phyloP scores from a whole-genome alignment of 2,113 vertebrate genomes.

The Mastomys coucha region DNA sequence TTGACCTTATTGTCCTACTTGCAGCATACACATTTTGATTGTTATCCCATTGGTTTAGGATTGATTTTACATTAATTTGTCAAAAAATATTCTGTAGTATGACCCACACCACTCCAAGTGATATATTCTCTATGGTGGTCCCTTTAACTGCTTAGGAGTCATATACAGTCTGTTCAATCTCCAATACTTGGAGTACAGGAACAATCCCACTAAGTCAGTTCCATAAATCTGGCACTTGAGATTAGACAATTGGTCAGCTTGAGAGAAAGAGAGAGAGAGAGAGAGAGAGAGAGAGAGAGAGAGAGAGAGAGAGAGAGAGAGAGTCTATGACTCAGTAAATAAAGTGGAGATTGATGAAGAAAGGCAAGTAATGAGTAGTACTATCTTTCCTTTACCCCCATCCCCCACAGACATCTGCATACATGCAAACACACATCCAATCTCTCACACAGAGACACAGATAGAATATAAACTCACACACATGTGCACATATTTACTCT shows the following conservation, averaged over 20 bases:
- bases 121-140: background rate
- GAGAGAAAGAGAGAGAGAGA: background rate
- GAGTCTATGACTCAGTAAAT: background rate
- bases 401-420: background rate
- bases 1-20: background rate
- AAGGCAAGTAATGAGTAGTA: background rate
- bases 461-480: background rate
- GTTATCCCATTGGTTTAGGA: slow-evolving; percentile 8
- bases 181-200: background rate
- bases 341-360: background rate
- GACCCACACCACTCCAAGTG: background rate
- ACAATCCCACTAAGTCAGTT: background rate
- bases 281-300: no score
- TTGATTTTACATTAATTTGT: slow-evolving; percentile 2
- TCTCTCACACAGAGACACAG: background rate
- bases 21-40: background rate
- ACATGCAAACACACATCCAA: background rate
- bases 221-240: background rate
- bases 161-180: background rate
- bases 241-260: background rate
- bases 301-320: no score
- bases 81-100: background rate
- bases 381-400: no score
- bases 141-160: background rate
- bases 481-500: background rate